A percentile compares a stretch with the other conserved stretches of the same genome.
These are phyloP conservation scores for Gastracanthus pulcherrimus DNA, from an alignment of 2,888 invertebrate species.

Conservation along the genomic window DNA sequence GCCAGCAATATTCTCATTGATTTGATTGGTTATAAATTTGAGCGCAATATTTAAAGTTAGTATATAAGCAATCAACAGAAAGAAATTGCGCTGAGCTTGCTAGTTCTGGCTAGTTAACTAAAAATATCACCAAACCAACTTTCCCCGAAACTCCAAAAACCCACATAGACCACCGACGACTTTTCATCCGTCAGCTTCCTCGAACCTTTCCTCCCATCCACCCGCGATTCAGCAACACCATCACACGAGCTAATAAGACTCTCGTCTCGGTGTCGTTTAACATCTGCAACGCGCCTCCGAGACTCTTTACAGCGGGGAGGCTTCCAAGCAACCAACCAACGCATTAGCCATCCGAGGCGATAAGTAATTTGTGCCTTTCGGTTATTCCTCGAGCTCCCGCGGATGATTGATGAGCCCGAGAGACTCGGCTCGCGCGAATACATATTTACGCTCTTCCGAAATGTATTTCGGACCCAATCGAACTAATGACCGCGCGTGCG, in stretches of 20 bases:
- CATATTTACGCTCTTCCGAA: conserved; percentile 63
- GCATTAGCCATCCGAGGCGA: conserved; percentile 61
- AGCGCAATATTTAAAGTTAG: too few relatives aligned
- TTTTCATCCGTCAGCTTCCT: too few relatives aligned
- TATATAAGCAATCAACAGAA: too few relatives aligned
- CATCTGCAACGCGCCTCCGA: conserved; percentile 21
- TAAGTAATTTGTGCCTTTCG: conserved; percentile 68
- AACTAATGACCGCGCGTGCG: conserved; percentile 42
- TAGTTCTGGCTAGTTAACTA: too few relatives aligned
- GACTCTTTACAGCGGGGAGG: background rate
- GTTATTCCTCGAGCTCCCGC: conserved; percentile 36
- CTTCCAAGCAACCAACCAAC: conserved; percentile 3
- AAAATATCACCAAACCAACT: too few relatives aligned
- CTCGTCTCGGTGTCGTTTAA: conserved; percentile 28
- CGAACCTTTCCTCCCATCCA: too few relatives aligned
- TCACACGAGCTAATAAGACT: conserved; percentile 9
- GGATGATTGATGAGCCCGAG: conserved; percentile 74
- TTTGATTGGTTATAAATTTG: too few relatives aligned
- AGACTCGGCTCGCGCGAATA: conserved; percentile 62
- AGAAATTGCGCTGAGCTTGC: too few relatives aligned
- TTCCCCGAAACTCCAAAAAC: too few relatives aligned
- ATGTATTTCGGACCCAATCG: conserved; percentile 45
- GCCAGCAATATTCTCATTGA: too few relatives aligned
- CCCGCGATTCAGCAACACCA: background rate
- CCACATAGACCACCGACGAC: too few relatives aligned